Base-by-base conservation (phyloP, 2,888 invertebrate species). In the Congeria kusceri region DNA sequence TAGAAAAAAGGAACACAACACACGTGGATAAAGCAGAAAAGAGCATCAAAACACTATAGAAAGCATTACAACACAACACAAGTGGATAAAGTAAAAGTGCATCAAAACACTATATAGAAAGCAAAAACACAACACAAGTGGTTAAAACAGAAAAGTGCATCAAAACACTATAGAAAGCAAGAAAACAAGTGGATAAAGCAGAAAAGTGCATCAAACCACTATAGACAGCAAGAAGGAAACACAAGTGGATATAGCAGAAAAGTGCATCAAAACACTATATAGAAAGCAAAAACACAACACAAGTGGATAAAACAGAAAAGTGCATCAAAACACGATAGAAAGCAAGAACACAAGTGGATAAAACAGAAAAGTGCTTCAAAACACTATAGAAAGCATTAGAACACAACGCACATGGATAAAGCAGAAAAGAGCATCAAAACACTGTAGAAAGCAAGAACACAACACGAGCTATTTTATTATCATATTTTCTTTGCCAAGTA, bases 71-170 rank as follows among this genome's bases (percentile, higher is more conserved):
- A n/a, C n/a, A n/a, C n/a, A n/a, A n/a, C n/a, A n/a, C n/a, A n/a
- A n/a, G n/a, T n/a, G n/a, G n/a, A n/a, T n/a, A n/a, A n/a, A n/a
- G n/a, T n/a, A n/a, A n/a, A n/a, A n/a, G n/a, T n/a, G n/a, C n/a
- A n/a, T n/a, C n/a, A n/a, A n/a, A n/a, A n/a, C n/a, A n/a, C n/a
- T 4, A 62, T 53, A 62, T 7, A 61, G 39, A 9, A 46, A 23
- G 46, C 18, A 64, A 13, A 28, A 53, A 58, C 28, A n/a, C 20
- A 61, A 20, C 5, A 47, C 4, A n/a, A 65, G 18, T 13, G 13
- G 29, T 62, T 7, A n/a, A 62, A 44, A 62, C n/a, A 62, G 32
- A 15, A 32, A 11, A 39, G 32, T 32, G 32, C 39, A n/a, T n/a
- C 39, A 39, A 39, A 39, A 39, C 11, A 39, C 9, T 15, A 39